Evolutionary conservation across 2,888 invertebrate species (phyloP).

Genomic region (Hecatera dysodea): DNA sequence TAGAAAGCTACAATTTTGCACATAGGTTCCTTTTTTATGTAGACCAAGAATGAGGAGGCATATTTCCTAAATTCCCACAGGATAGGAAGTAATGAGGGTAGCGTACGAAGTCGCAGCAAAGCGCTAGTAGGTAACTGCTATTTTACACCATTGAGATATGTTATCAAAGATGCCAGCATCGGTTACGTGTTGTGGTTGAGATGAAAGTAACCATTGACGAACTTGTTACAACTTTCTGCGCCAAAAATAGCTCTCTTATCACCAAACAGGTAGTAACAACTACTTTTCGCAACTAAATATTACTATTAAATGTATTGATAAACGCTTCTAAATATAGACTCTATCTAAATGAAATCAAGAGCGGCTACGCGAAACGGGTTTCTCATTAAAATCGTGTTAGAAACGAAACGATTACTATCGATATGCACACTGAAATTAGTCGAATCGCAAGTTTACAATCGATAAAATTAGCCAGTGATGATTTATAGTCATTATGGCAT

Average conservation of each 20-base stretch:
- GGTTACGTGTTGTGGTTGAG: neutral
- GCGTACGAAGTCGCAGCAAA: neutral
- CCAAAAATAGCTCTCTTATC: constrained; percentile 20
- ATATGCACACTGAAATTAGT: constrained; percentile 41
- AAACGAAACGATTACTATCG: constrained; percentile 47
- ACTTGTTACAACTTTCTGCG: neutral
- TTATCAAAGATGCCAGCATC: neutral
- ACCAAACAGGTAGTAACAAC: neutral
- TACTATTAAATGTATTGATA: constrained; percentile 58
- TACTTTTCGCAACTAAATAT: constrained; percentile 40
- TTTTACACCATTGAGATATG: neutral
- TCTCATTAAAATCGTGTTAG: constrained; percentile 62
- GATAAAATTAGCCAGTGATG: constrained; percentile 19
- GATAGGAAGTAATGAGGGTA: neutral
- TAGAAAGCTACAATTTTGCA: neutral
- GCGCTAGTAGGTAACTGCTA: neutral
- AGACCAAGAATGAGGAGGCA: neutral
- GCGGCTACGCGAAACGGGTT: constrained; percentile 67
- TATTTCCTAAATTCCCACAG: too few relatives aligned
- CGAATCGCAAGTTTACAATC: constrained; percentile 30
- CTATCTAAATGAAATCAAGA: constrained; percentile 75
- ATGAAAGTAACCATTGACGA: neutral
- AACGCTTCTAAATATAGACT: constrained; percentile 63
- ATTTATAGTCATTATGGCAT: constrained; percentile 16
- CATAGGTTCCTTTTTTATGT: neutral